Percentiles rank a stretch among this genome's conserved stretches.
Evolutionary conservation across 2,113 vertebrate species (phyloP).

Genomic region (Poeciliopsis turrubarensis): DNA sequence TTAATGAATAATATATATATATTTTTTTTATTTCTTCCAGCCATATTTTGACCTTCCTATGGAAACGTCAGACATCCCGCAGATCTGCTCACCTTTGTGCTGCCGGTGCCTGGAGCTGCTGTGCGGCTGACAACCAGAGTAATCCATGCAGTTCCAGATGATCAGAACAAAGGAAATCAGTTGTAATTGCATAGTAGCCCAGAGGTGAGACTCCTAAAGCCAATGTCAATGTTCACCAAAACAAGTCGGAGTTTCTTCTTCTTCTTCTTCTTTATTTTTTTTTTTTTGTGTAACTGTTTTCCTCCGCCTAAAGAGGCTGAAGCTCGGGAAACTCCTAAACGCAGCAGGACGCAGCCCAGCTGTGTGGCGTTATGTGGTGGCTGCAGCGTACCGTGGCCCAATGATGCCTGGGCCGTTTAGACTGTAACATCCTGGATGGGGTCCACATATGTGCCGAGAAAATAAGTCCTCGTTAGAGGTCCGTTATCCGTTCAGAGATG

Average conservation of each 20-base stretch:
- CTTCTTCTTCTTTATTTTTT: conserved; percentile 8
- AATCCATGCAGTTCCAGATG: conserved; percentile 99
- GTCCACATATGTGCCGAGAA: conserved; percentile 74
- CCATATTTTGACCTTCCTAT: neutral
- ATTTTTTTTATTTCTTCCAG: neutral
- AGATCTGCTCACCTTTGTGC: conserved; percentile 91
- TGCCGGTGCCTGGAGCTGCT: conserved; percentile 92
- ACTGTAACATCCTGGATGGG: conserved; percentile 81
- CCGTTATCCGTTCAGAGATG: conserved; percentile 61
- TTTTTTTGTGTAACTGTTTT: conserved; percentile 40
- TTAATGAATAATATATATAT: neutral
- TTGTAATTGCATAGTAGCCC: conserved; percentile 99
- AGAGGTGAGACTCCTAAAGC: conserved; percentile 84
- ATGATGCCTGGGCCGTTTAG: conserved; percentile 79
- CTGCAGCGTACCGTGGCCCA: conserved; percentile 76
- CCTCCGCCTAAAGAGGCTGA: conserved; percentile 40
- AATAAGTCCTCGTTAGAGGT: conserved; percentile 58
- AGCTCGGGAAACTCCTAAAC: conserved; percentile 67
- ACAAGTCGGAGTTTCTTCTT: conserved; percentile 19
- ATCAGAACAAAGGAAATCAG: conserved; percentile 97
- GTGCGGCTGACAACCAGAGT: conserved; percentile 95
- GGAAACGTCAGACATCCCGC: neutral
- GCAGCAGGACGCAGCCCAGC: conserved; percentile 69
- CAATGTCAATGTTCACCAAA: conserved; percentile 80
- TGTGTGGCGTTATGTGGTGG: conserved; percentile 73